Evolutionary conservation across 2,113 vertebrate genomes (phyloP), one percentile per base, ranked within the genome.

Genomic region (Monopterus albus): DNA sequence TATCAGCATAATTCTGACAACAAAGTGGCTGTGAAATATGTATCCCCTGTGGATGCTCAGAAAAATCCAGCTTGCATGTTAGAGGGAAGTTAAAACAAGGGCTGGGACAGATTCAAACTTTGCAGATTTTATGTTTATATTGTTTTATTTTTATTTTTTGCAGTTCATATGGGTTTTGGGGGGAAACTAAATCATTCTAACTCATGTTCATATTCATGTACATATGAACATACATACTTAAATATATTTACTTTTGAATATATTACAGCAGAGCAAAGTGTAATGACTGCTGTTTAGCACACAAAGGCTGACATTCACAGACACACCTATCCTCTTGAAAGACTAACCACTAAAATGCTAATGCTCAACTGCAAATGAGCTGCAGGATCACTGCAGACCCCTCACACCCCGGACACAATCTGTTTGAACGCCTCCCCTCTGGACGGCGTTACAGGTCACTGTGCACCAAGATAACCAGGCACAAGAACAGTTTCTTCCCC

Each of bases 211-310:
- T 2, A 28, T 14, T 17, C 25, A 38, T 40, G 39, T 14, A 18
- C 8, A 7, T 31, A 2, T 5, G 29, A 31, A 5, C n/a, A n/a
- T n/a, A n/a, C n/a, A n/a, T n/a, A n/a, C n/a, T 31, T 29, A 64
- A 47, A 49, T 25, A 23, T 51, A 57, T 46, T 60, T 55, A 52
- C 25, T 52, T 55, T 17, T 38, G 15, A 60, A 64, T 65, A 12
- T 14, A 49, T 60, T 36, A 25, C 40, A 47, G 20, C 21, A 35
- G 33, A 74, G 35, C 49, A 36, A 20, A 50, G 23, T 31, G 25
- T 35, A 63, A 59, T 75, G 31, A 64, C 13, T 12, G 20, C 20
- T 20, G n/a, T 63, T 50, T 63, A 51, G n/a, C n/a, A n/a, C n/a
- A n/a, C n/a, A n/a, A n/a, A n/a, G 29, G 8, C 7, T 52, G 47